phyloP scores from a whole-genome alignment of 2,113 vertebrate species.

The Charina bottae region DNA sequence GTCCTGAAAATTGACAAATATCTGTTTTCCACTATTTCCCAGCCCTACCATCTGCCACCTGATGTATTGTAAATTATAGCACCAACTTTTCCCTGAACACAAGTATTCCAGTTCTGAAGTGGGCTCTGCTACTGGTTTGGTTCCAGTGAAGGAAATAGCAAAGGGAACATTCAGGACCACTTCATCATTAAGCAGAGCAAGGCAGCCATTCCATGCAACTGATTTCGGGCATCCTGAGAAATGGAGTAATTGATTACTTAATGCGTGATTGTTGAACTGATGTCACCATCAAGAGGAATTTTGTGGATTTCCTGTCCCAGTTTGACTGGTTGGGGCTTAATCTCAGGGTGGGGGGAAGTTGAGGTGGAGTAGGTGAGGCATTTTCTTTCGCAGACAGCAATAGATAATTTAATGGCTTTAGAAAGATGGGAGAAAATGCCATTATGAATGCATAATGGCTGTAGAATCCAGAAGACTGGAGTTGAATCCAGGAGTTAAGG shows the following conservation, averaged over 20 bases:
- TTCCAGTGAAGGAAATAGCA: background rate
- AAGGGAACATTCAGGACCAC: background rate
- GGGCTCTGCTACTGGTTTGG: background rate
- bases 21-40: background rate
- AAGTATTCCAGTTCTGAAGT: background rate
- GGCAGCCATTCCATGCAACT: background rate
- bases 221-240: background rate
- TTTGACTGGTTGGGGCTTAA: background rate
- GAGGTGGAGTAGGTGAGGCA: background rate
- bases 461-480: background rate
- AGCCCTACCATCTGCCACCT: background rate
- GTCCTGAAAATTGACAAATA: background rate
- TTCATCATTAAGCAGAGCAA: background rate
- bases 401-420: background rate
- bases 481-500: background rate
- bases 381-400: background rate
- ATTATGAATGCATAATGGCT: background rate
- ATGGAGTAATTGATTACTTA: background rate
- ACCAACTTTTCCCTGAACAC: background rate
- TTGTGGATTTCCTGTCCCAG: background rate
- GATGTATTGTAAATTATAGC: background rate
- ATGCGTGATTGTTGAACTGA: background rate
- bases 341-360: background rate
- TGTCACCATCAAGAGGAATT: background rate
- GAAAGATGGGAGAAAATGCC: background rate